These are phyloP conservation scores for Glossophaga mutica DNA, from an alignment of 2,797 vertebrate genomes.

Conservation along the genomic window DNA sequence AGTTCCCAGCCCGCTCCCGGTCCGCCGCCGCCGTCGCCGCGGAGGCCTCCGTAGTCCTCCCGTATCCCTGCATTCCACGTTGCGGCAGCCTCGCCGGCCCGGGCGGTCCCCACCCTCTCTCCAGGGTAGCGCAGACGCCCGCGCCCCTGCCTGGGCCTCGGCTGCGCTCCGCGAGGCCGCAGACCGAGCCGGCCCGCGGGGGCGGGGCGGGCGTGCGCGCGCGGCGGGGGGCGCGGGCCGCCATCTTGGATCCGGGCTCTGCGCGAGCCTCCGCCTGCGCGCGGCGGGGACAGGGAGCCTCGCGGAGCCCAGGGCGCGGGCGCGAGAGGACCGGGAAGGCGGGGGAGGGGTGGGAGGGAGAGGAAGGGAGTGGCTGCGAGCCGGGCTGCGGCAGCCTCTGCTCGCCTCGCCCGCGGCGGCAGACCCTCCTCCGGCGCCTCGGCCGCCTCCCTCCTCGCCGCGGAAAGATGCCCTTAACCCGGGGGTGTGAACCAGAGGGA, in stretches of 20 bases:
- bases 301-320: constrained; percentile 51
- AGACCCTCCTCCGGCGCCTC: constrained; percentile 49
- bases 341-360: constrained; percentile 57
- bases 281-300: constrained; percentile 55
- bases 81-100: constrained; percentile 36
- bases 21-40: neutral
- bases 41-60: neutral
- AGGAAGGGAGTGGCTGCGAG: constrained; percentile 68
- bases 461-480: constrained; percentile 78
- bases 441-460: constrained; percentile 25
- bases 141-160: neutral
- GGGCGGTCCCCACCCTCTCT: neutral
- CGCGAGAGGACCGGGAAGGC: constrained; percentile 63
- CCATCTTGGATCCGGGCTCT: constrained; percentile 78
- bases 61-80: constrained; percentile 80
- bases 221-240: constrained; percentile 56
- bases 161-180: constrained; percentile 36
- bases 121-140: neutral
- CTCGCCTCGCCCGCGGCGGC: constrained; percentile 5
- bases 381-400: constrained; percentile 63
- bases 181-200: constrained; percentile 35
- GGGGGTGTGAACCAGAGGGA: constrained; percentile 61
- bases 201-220: neutral
- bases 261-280: constrained; percentile 48
- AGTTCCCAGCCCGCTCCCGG: neutral